phyloP scores from a whole-genome alignment of 2,113 vertebrate species.

The Xiphorhynchus elegans region DNA sequence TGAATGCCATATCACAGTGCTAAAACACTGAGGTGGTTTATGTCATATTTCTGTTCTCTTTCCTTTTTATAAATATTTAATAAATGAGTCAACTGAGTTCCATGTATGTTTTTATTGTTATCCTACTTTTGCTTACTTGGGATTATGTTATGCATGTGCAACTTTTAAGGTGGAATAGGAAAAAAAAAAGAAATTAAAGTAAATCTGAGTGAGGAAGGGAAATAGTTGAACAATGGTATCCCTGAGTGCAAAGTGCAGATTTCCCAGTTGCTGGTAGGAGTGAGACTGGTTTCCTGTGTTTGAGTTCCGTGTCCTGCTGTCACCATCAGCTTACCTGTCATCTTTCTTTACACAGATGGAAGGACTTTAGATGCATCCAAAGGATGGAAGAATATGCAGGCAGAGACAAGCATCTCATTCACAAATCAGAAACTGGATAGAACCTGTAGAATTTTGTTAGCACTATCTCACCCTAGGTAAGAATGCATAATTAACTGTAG shows the following conservation, averaged over 20 bases:
- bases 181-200: not conserved
- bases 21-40: not conserved
- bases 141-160: not conserved
- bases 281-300: not conserved
- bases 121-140: not conserved
- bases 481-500: not conserved
- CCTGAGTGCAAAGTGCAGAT: not conserved
- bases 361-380: not conserved
- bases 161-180: not conserved
- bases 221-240: not conserved
- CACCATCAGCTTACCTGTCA: not conserved
- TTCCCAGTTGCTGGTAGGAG: not conserved
- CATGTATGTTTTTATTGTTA: not conserved
- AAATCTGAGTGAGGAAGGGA: not conserved
- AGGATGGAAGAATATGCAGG: not conserved
- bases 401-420: not conserved
- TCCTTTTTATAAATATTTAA: not conserved
- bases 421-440: not conserved
- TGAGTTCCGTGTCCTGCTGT: not conserved
- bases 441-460: not conserved
- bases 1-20: not conserved
- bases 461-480: not conserved
- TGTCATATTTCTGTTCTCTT: not conserved
- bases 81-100: not conserved
- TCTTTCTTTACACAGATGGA: not conserved